Base-by-base conservation (phyloP, 2,888 invertebrate genomes). In the Ophraella communa region DNA sequence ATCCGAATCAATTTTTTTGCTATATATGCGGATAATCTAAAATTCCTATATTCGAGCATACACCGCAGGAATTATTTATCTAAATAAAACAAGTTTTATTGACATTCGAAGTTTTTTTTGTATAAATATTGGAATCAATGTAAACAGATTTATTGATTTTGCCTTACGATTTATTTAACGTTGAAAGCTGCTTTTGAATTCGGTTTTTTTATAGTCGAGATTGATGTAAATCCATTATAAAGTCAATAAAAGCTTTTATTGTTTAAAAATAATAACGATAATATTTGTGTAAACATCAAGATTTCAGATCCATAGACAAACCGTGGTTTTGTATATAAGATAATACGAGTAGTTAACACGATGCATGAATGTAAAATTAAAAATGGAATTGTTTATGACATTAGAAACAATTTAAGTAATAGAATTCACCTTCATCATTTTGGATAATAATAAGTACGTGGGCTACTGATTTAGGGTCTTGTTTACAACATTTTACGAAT, bases 71-170 rank as follows among this genome's bases (percentile, higher is more conserved):
- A 10, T 30, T 21, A 8, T 35, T 35, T 57, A 47, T 47, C 33
- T 57, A 33, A n/a, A 49, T 30, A 11, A 56, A 56, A 33, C 24
- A 17, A 33, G 35, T 33, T 57, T 57, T 57, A 33, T 57, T 57
- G 47, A 35, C 33, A 30, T 57, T 27, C 23, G 14, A 51, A 47
- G 49, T 57, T n/a, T 17, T 35, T 45, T 35, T 47, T 54, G 14
- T 49, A 49, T 57, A 57, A 57, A 57, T 23, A 57, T 57, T 35
- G 14, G 47, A 57, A 18, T 47, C 14, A 14, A 18, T 23, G 14
- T 35, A 57, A 57, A 57, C 35, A 57, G 18, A 33, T 35, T 47
- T 33, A 57, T 20, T 49, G 17, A 45, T 20, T 56, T 45, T 56
- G 21, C 24, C 39, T 18, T 21, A 35, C 8, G 39, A 11, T 47